Percentiles rank a stretch among this genome's conserved stretches.
phyloP scores from a whole-genome alignment of 2,797 vertebrate species.

The Columba guinea region DNA sequence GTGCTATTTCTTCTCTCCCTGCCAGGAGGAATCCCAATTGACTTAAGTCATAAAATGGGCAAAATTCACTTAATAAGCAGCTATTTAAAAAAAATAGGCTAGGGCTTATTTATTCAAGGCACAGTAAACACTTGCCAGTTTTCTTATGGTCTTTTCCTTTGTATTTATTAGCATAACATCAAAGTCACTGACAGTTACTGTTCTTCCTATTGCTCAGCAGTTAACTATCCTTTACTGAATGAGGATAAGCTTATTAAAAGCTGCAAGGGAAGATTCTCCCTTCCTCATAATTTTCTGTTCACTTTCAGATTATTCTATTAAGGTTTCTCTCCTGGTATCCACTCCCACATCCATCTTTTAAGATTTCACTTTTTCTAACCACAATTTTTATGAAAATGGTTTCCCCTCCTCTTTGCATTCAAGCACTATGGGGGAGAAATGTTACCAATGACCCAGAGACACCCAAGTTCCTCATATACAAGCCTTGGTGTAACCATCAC shows the following conservation, averaged over 20 bases:
- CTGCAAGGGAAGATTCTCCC: neutral
- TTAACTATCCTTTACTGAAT: neutral
- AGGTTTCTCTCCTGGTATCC: neutral
- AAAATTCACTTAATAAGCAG: constrained; percentile 23
- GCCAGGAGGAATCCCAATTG: neutral
- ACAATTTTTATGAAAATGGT: neutral
- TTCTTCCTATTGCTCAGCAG: neutral
- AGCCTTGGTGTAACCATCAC: neutral
- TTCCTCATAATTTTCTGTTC: neutral
- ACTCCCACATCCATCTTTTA: neutral
- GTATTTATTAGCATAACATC: neutral
- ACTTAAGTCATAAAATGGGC: neutral
- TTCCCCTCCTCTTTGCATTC: neutral
- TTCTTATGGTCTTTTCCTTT: neutral
- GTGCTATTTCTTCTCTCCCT: neutral
- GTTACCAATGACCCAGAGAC: neutral
- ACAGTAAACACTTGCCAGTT: neutral
- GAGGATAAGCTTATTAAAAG: neutral
- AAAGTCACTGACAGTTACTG: neutral
- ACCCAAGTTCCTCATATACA: neutral
- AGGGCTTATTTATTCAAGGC: neutral
- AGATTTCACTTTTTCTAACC: neutral
- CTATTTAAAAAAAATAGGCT: neutral
- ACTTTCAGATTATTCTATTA: neutral
- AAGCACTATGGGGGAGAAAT: neutral